phyloP scores from a whole-genome alignment of 2,888 invertebrate genomes.

The Poecilus cupreus region DNA sequence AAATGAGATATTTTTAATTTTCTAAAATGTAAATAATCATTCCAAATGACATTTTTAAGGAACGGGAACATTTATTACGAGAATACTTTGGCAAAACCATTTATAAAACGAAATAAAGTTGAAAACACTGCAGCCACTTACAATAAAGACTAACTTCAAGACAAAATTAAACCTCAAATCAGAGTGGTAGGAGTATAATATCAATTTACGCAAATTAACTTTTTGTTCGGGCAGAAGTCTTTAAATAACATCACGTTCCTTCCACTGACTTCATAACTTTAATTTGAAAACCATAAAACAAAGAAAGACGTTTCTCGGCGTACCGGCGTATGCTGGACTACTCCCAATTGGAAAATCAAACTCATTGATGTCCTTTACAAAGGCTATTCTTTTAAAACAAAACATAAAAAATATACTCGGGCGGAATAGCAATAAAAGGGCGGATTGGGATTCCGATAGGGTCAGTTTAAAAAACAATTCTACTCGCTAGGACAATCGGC shows the following conservation, averaged over 20 bases:
- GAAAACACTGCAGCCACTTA: neutral
- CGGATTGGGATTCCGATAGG: constrained; percentile 2
- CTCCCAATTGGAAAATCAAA: constrained; percentile 29
- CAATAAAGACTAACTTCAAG: neutral
- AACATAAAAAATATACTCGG: constrained; percentile 5
- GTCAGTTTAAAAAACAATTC: constrained; percentile 13
- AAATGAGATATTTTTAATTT: neutral
- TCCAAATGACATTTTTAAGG: constrained; percentile 1
- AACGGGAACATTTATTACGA: constrained; percentile 9
- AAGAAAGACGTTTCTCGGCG: neutral
- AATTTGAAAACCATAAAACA: neutral
- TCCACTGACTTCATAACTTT: neutral
- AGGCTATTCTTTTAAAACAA: constrained; percentile 21
- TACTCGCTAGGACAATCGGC: constrained; percentile 3
- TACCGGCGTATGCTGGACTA: neutral
- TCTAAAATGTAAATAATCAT: neutral
- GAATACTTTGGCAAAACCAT: neutral
- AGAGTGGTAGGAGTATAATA: neutral
- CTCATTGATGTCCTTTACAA: constrained; percentile 27
- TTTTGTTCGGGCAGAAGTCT: neutral
- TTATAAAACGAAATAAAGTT: constrained; percentile 24
- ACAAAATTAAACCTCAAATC: neutral
- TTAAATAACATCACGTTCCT: neutral
- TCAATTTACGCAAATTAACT: constrained; percentile 16
- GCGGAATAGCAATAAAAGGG: neutral